A percentile compares a stretch with the other conserved stretches of the same genome.
phyloP scores from a whole-genome alignment of 2,888 invertebrate species.

The Tetranychus truncatus region DNA sequence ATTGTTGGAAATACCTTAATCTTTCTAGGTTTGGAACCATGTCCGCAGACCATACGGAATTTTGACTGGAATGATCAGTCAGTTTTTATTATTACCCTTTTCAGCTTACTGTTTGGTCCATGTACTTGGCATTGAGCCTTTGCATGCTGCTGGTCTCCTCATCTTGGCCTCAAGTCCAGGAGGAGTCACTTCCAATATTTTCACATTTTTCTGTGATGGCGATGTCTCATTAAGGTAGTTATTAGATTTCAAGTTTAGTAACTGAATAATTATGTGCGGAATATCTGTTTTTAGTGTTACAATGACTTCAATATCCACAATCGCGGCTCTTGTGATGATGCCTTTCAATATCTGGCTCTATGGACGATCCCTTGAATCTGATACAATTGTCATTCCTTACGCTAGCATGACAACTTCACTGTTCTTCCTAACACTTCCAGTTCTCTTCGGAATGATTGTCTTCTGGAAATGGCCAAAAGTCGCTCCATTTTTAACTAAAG shows the following conservation, averaged over 20 bases:
- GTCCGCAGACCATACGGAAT: slow-evolving; percentile 29
- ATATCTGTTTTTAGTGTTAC: slow-evolving; percentile 28
- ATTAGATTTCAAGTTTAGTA: neutral
- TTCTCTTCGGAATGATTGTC: slow-evolving; percentile 29
- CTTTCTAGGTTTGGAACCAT: slow-evolving; percentile 27
- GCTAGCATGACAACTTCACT: slow-evolving; percentile 29
- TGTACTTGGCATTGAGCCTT: slow-evolving; percentile 27
- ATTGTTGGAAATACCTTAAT: too few species aligned
- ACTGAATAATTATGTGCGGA: neutral
- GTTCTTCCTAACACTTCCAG: slow-evolving; percentile 29
- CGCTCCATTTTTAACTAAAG: slow-evolving; percentile 29
- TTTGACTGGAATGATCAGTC: slow-evolving; percentile 30
- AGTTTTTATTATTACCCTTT: slow-evolving; percentile 30
- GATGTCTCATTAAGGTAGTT: slow-evolving; percentile 31
- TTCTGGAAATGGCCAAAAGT: slow-evolving; percentile 29
- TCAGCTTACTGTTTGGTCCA: slow-evolving; percentile 30
- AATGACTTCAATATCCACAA: slow-evolving; percentile 31
- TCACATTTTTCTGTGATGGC: slow-evolving; percentile 31
- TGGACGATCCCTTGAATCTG: slow-evolving; percentile 29
- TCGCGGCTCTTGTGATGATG: slow-evolving; percentile 30
- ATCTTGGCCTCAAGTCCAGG: slow-evolving; percentile 31
- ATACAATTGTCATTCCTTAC: slow-evolving; percentile 30
- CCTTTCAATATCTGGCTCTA: slow-evolving; percentile 31
- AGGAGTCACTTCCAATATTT: slow-evolving; percentile 31
- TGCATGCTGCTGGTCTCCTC: slow-evolving; percentile 31